Base-by-base conservation (phyloP, 1,140 invertebrate species). In the Tyrophagus putrescentiae region DNA sequence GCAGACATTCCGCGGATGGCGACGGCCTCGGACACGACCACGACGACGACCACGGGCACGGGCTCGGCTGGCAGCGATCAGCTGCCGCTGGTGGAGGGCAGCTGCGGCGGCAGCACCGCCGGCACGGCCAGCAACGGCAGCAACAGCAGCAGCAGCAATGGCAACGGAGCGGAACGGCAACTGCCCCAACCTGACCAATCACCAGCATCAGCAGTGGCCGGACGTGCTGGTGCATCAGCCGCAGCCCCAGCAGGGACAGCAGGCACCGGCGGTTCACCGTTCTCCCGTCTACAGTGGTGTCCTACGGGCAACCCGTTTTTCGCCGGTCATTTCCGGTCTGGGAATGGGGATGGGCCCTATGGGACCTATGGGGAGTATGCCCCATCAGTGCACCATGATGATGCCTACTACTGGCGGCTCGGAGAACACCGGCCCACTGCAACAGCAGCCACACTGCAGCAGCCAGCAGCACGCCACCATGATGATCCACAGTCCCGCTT, bases 41-140 rank as follows among this genome's bases (percentile, higher is more conserved):
- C 52, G 52, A 54, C 52, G 13, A 54, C 32, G 32, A 54, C 52
- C 21, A 48, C 45, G 21, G 31, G 7, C 39, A 54, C 52, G 13
- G 52, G 52, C 31, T 34, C 52, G 32, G 39, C 52, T 54, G 52
- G 52, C 52, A 54, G 52, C 52, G 52, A 54, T 25, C 52, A 54
- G 27, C n/a, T n/a, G n/a, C 52, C 52, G 25, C 39, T 54, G 25
- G 25, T 54, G n/a, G n/a, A n/a, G n/a, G n/a, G n/a, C n/a, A n/a
- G n/a, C n/a, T n/a, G n/a, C n/a, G n/a, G n/a, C n/a, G n/a, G n/a
- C n/a, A n/a, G n/a, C n/a, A 3, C 52, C 52, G 39, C n/a, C 11
- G 25, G 25, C 25, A 5, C 41, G 25, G 18, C 41, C n/a, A n/a
- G n/a, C n/a, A 42, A 42, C 41, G 25, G 41, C 44, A 48, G 44